A percentile compares a stretch with the other conserved stretches of the same genome.
These are phyloP conservation scores for Himalopsyche phryganea DNA, from an alignment of 1,140 invertebrate species.

Conservation along the genomic window DNA sequence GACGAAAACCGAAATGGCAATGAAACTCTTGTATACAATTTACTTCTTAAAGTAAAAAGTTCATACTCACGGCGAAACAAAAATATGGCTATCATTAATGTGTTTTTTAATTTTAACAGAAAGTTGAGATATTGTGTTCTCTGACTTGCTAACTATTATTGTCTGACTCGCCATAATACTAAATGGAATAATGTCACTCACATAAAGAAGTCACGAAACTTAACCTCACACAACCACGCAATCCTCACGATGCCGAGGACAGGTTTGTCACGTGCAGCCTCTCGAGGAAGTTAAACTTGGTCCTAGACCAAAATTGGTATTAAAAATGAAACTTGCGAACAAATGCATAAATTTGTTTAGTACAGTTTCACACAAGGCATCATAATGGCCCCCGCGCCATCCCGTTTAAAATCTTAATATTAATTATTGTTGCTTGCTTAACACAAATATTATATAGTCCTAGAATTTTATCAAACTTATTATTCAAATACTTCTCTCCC, in stretches of 20 bases:
- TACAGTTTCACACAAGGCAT: constrained; percentile 3
- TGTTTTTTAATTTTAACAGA: constrained; percentile 32
- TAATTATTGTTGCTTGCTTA: constrained; percentile 36
- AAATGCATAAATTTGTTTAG: too few relatives aligned
- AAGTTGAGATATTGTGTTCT: constrained; percentile 16
- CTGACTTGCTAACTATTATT: constrained; percentile 17
- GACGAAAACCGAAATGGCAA: constrained; percentile 24
- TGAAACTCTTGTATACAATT: constrained; percentile 33
- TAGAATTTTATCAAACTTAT: constrained; percentile 34
- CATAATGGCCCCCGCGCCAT: constrained; percentile 25
- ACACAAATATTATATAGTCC: constrained; percentile 33
- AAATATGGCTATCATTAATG: constrained; percentile 28
- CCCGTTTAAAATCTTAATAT: constrained; percentile 34
- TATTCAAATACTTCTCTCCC: constrained; percentile 31
- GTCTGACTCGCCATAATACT: constrained; percentile 24
- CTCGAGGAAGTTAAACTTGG: constrained; percentile 3
- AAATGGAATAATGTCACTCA: constrained; percentile 21
- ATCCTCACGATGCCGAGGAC: constrained; percentile 20
- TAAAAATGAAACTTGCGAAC: too few relatives aligned
- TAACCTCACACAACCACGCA: background rate
- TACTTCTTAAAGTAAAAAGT: constrained; percentile 28
- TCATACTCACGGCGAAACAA: constrained; percentile 30
- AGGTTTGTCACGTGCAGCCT: background rate
- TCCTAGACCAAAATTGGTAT: constrained; percentile 11
- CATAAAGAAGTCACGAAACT: constrained; percentile 16